These are phyloP conservation scores for Prinia subflava DNA, from an alignment of 2,113 vertebrate genomes.

Conservation along the genomic window DNA sequence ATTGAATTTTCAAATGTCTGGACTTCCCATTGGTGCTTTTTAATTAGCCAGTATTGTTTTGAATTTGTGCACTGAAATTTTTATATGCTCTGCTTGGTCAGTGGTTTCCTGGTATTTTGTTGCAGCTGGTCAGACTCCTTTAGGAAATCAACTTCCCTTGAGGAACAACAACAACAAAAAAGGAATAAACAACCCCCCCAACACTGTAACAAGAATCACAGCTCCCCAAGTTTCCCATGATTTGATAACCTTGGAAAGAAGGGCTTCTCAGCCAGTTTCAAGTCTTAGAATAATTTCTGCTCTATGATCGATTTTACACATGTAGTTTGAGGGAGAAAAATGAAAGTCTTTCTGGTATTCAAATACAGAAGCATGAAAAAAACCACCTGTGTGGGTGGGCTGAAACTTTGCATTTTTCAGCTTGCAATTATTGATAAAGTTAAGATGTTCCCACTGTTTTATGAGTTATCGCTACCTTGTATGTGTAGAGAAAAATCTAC, in stretches of 20 bases:
- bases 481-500: not conserved
- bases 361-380: conserved; percentile 40
- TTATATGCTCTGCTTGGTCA: conserved; percentile 52
- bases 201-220: conserved; percentile 1
- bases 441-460: not conserved
- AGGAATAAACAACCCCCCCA: conserved; percentile 23
- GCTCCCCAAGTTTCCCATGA: conserved; percentile 36
- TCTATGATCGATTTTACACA: conserved; percentile 33
- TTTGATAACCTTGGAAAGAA: conserved; percentile 26
- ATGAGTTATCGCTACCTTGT: not conserved
- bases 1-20: conserved; percentile 59
- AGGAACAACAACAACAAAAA: conserved; percentile 11
- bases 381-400: conserved; percentile 14
- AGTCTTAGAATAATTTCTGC: not conserved
- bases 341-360: conserved; percentile 33
- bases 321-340: conserved; percentile 9
- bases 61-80: conserved; percentile 45
- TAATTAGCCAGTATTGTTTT: conserved; percentile 63
- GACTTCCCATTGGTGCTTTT: conserved; percentile 57
- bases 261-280: not conserved
- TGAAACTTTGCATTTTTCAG: not conserved
- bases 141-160: conserved; percentile 60
- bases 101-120: conserved; percentile 66
- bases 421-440: not conserved
- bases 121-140: conserved; percentile 55